These are phyloP conservation scores for Thymelicus sylvestris DNA, from an alignment of 2,888 invertebrate genomes.

Conservation along the genomic window DNA sequence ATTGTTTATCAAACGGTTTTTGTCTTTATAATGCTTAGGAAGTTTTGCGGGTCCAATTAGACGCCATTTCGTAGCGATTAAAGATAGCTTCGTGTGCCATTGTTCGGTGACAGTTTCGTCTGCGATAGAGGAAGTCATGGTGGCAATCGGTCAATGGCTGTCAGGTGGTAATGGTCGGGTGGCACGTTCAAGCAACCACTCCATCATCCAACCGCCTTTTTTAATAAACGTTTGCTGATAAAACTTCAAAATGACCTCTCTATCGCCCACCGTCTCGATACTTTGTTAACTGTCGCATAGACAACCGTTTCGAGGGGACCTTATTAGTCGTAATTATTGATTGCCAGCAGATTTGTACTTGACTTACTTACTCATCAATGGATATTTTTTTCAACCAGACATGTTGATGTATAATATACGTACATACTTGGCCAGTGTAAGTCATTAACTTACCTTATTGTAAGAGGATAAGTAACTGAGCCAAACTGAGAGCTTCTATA, in stretches of 20 bases:
- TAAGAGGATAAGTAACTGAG: too few relatives aligned
- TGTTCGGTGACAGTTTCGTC: slow-evolving; percentile 75
- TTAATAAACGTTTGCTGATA: slow-evolving; percentile 74
- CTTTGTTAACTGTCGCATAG: slow-evolving; percentile 64
- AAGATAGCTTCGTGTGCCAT: slow-evolving; percentile 74
- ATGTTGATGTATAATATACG: too few relatives aligned
- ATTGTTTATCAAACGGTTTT: slow-evolving; percentile 53
- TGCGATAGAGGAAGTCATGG: slow-evolving; percentile 64
- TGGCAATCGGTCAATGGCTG: slow-evolving; percentile 77
- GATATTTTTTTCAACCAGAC: too few relatives aligned
- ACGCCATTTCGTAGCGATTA: slow-evolving; percentile 76
- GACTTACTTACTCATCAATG: not conserved
- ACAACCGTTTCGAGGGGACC: slow-evolving; percentile 45
- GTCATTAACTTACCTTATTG: too few relatives aligned
- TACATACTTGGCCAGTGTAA: too few relatives aligned
- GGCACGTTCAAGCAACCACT: slow-evolving; percentile 59
- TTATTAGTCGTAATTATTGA: slow-evolving; percentile 16
- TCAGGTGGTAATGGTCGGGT: slow-evolving; percentile 74
- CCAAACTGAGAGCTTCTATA: too few relatives aligned
- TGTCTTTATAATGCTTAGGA: slow-evolving; percentile 49
- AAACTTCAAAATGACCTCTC: slow-evolving; percentile 47
- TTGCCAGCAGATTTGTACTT: not conserved
- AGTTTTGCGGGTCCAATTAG: slow-evolving; percentile 80
- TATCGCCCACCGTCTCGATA: slow-evolving; percentile 65
- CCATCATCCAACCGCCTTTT: slow-evolving; percentile 70